phyloP scores from a whole-genome alignment of 92 coral and sea anemone genomes.

The Nematostella vectensis region DNA sequence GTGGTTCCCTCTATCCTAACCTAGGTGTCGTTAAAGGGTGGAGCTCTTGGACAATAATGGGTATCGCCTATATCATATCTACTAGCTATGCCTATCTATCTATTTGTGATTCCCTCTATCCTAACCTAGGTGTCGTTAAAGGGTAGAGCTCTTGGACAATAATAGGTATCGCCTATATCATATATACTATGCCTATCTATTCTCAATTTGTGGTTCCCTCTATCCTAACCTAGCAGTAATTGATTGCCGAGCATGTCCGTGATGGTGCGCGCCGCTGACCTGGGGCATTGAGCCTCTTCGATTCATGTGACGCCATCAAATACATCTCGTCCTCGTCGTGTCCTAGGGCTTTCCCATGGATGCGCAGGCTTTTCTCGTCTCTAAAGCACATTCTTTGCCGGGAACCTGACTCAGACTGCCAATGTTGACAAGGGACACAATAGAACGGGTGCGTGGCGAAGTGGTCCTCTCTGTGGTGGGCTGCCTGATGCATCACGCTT shows the following conservation, averaged over 20 bases:
- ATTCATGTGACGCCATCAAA: slow-evolving; percentile 23
- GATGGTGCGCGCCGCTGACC: slow-evolving; percentile 34
- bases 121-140: too few species aligned
- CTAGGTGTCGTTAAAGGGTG: too few species aligned
- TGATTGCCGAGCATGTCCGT: slow-evolving; percentile 62
- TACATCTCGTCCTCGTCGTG: slow-evolving; percentile 79
- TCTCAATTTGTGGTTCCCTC: too few species aligned
- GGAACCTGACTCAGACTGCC: slow-evolving; percentile 28
- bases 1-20: too few species aligned
- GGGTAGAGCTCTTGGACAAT: too few species aligned
- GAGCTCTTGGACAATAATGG: too few species aligned
- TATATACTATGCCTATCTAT: too few species aligned
- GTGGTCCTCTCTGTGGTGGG: slow-evolving; percentile 71
- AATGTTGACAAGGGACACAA: slow-evolving; percentile 79
- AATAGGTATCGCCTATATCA: too few species aligned
- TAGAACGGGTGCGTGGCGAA: slow-evolving; percentile 69
- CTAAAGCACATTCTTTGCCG: slow-evolving; percentile 53
- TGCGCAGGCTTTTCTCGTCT: slow-evolving; percentile 67
- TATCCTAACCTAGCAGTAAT: too few species aligned
- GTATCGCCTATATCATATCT: too few species aligned
- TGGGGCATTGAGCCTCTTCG: slow-evolving; percentile 14
- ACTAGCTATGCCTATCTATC: too few species aligned
- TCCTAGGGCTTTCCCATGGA: slow-evolving; percentile 57
- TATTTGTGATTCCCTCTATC: too few species aligned
- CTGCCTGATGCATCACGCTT: slow-evolving; percentile 65